These are phyloP conservation scores for Octodonta nipae DNA, from an alignment of 2,888 invertebrate species.

Conservation along the genomic window DNA sequence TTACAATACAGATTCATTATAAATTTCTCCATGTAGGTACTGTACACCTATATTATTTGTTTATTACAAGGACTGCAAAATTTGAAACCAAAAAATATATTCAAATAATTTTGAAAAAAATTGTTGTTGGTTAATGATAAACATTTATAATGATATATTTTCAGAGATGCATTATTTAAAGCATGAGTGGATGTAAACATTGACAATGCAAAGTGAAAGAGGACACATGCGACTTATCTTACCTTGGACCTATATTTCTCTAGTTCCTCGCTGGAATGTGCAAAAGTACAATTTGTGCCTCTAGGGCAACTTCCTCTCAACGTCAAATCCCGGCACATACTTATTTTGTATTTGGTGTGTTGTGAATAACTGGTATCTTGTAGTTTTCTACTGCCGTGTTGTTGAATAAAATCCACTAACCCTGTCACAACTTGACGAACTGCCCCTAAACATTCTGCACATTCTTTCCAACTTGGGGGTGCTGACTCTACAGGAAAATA, in stretches of 20 bases:
- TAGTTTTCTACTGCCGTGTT: constrained; percentile 55
- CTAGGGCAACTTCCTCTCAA: constrained; percentile 72
- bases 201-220: too few relatives aligned
- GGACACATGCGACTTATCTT: neutral
- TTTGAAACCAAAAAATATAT: too few relatives aligned
- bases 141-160: too few relatives aligned
- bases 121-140: too few relatives aligned
- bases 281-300: constrained; percentile 78
- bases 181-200: too few relatives aligned
- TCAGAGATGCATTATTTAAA: too few relatives aligned
- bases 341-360: constrained; percentile 73
- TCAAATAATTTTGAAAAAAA: too few relatives aligned
- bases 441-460: constrained; percentile 52
- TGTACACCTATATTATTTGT: too few relatives aligned
- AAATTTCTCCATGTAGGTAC: too few relatives aligned
- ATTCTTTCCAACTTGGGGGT: constrained; percentile 49
- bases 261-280: constrained; percentile 81
- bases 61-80: too few relatives aligned
- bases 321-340: constrained; percentile 76
- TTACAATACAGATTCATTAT: too few relatives aligned
- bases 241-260: constrained; percentile 48
- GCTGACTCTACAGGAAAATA: constrained; percentile 40
- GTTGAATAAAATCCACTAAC: constrained; percentile 62
- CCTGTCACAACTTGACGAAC: constrained; percentile 61
- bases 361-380: constrained; percentile 46